Conservation (phyloP, 64 coral and sea anemone genomes). For the Montipora efflorescens region DNA sequence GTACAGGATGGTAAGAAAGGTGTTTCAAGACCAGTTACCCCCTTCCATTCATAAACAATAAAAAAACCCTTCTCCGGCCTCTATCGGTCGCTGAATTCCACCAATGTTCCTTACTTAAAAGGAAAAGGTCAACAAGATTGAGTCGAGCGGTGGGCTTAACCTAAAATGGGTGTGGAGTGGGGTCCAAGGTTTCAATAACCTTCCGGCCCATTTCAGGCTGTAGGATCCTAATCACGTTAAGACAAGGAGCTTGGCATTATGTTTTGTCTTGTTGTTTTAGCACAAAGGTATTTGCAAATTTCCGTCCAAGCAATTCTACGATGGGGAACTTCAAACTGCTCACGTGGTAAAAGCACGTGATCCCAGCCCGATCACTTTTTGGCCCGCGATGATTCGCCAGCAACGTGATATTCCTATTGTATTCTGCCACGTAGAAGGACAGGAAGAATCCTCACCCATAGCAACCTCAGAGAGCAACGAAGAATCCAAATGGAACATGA, state of each 20-base stretch:
- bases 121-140: no score
- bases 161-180: no score
- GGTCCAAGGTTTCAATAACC: no score
- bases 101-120: no score
- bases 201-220: no score
- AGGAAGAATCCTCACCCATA: slow-evolving; percentile 76
- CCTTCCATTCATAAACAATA: no score
- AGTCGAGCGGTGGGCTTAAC: no score
- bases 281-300: slow-evolving; percentile 82
- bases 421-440: slow-evolving; percentile 88
- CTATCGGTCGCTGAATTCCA: no score
- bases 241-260: neutral
- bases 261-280: slow-evolving; percentile 2
- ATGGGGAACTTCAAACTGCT: slow-evolving; percentile 51
- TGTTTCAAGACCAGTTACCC: no score
- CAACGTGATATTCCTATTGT: slow-evolving; percentile 34
- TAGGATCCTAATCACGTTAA: neutral
- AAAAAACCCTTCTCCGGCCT: no score
- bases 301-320: slow-evolving; percentile 77
- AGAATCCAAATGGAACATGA: slow-evolving; percentile 84
- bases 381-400: slow-evolving; percentile 54
- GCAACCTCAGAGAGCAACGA: slow-evolving; percentile 70
- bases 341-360: slow-evolving; percentile 41
- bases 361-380: slow-evolving; percentile 64
- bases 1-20: no score